phyloP scores from a whole-genome alignment of 2,113 vertebrate genomes.

The Hippocampus barbouri region DNA sequence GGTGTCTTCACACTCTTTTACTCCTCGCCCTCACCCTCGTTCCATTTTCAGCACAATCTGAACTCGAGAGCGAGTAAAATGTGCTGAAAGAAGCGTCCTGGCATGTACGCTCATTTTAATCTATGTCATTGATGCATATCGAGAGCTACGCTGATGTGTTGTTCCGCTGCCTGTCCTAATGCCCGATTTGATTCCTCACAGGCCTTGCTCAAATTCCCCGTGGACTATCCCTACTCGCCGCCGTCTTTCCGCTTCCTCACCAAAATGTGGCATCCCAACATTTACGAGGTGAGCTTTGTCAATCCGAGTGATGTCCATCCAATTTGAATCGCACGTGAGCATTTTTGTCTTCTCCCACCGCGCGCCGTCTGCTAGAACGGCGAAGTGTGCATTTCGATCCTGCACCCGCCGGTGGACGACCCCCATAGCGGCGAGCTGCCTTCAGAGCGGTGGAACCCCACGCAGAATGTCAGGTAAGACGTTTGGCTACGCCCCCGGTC shows the following conservation, averaged over 20 bases:
- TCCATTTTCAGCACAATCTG: constrained; percentile 33
- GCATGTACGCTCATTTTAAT: no score
- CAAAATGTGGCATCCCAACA: constrained; percentile 99
- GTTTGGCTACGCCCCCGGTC: background rate
- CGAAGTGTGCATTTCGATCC: constrained; percentile 93
- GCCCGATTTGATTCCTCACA: constrained; percentile 38
- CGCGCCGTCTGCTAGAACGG: constrained; percentile 75
- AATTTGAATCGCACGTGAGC: background rate
- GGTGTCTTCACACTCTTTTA: constrained; percentile 35
- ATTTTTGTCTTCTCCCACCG: background rate
- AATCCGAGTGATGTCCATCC: background rate
- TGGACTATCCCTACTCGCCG: constrained; percentile 95
- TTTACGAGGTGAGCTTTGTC: constrained; percentile 82
- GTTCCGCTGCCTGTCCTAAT: background rate
- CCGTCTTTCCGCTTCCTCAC: constrained; percentile 92
- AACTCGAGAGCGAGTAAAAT: no score
- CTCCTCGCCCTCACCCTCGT: constrained; percentile 16
- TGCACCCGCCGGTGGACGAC: constrained; percentile 89
- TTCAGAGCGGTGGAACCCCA: constrained; percentile 93
- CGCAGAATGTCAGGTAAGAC: constrained; percentile 88
- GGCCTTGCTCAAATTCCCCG: constrained; percentile 91
- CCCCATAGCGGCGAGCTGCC: constrained; percentile 94
- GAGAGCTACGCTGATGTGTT: no score
- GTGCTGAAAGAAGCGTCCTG: no score
- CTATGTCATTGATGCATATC: no score